Percentiles rank a stretch among this genome's conserved stretches.
These are phyloP conservation scores for Osmerus eperlanus DNA, from an alignment of 2,113 vertebrate genomes.

Conservation along the genomic window DNA sequence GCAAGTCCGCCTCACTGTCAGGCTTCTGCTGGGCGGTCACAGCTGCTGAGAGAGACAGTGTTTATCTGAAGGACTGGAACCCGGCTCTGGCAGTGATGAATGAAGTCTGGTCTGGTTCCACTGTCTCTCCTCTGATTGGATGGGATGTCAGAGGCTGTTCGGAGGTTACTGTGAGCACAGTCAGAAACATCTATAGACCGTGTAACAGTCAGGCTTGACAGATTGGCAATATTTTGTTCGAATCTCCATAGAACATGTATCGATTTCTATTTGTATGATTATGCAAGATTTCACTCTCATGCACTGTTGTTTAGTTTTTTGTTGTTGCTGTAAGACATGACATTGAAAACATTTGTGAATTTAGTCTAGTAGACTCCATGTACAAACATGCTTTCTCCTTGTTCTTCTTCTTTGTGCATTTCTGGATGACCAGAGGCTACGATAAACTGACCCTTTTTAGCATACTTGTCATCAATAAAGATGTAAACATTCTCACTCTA, in stretches of 20 bases:
- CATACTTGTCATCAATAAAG: constrained; percentile 3
- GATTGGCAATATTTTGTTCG: neutral
- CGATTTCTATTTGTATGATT: neutral
- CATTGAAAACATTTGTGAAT: neutral
- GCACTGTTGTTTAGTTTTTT: neutral
- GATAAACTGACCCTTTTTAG: neutral
- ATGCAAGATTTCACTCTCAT: neutral
- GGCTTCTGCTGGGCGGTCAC: neutral
- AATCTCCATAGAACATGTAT: neutral
- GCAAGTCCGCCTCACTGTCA: neutral
- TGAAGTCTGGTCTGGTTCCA: constrained; percentile 9
- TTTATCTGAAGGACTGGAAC: constrained; percentile 1
- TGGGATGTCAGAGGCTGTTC: no score
- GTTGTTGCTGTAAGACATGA: neutral
- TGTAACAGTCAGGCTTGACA: neutral
- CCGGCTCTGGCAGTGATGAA: constrained; percentile 3
- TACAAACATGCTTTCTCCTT: neutral
- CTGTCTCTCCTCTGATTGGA: neutral
- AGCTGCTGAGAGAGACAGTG: constrained; percentile 7
- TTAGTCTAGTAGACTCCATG: neutral
- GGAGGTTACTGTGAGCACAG: neutral
- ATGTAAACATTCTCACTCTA: neutral
- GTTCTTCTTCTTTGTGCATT: neutral
- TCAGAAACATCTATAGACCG: neutral
- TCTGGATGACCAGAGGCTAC: neutral